phyloP scores from a whole-genome alignment of 2,113 vertebrate species.

The Rattus norvegicus region DNA sequence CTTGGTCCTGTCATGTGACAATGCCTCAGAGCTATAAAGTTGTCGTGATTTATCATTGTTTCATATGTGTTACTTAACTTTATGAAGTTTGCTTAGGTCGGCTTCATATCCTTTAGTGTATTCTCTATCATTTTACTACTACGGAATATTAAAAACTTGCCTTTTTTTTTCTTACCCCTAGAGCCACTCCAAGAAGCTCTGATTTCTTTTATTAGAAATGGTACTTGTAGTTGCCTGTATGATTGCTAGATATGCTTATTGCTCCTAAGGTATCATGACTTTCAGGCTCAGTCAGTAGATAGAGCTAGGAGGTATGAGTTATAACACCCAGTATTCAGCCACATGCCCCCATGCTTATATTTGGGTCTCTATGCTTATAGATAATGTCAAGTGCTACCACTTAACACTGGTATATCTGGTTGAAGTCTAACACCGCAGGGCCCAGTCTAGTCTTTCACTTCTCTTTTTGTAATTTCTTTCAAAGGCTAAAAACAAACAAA shows the following conservation, averaged over 20 bases:
- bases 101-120: not conserved
- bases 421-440: not conserved
- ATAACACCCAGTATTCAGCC: not conserved
- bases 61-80: not conserved
- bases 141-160: not conserved
- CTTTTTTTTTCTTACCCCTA: not conserved
- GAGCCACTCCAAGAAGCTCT: not conserved
- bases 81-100: not conserved
- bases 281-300: not conserved
- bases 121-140: not conserved
- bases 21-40: not conserved
- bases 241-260: not conserved
- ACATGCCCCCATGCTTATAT: not conserved
- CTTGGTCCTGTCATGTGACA: not conserved
- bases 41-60: not conserved
- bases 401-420: not conserved
- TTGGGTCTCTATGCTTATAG: not conserved
- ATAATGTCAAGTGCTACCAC: not conserved
- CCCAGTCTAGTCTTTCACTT: not conserved
- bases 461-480: slow-evolving; percentile 12
- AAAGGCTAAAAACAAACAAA: slow-evolving; percentile 27
- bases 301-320: not conserved
- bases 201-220: not conserved
- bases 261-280: not conserved
- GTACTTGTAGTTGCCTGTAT: not conserved